These are phyloP conservation scores for Ernsta delagoae DNA, from an alignment of 2,888 invertebrate genomes.

Conservation along the genomic window DNA sequence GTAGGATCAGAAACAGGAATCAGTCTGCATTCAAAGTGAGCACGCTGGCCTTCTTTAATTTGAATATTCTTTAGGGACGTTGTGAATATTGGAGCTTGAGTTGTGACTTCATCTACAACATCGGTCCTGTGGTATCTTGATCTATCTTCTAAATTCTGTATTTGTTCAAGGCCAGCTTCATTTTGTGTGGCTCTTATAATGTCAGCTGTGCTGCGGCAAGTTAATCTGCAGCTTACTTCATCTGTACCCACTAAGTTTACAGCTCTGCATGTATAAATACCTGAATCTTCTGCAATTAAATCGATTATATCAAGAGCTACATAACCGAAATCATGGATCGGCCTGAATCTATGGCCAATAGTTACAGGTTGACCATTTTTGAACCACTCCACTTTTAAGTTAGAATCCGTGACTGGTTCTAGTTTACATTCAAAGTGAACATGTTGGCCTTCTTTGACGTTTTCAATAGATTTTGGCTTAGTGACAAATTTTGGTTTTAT, in stretches of 20 bases:
- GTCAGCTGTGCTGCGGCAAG: slow-evolving; percentile 91
- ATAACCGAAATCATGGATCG: slow-evolving; percentile 99
- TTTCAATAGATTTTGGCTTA: slow-evolving; percentile 93
- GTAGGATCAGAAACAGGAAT: slow-evolving; percentile 97
- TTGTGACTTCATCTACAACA: slow-evolving; percentile 92
- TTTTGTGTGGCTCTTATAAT: slow-evolving; percentile 94
- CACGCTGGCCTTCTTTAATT: slow-evolving; percentile 96
- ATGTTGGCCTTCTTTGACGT: slow-evolving; percentile 94
- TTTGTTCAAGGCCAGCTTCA: slow-evolving; percentile 94
- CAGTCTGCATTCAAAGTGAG: slow-evolving; percentile 96
- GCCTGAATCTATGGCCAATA: slow-evolving; percentile 97
- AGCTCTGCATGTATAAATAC: slow-evolving; percentile 96
- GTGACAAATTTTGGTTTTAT: slow-evolving; percentile 94
- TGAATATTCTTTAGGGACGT: slow-evolving; percentile 96
- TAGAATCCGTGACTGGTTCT: slow-evolving; percentile 98
- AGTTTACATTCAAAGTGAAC: slow-evolving; percentile 99
- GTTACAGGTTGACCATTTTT: slow-evolving; percentile 97
- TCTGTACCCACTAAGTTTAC: slow-evolving; percentile 95
- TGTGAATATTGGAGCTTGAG: slow-evolving; percentile 96
- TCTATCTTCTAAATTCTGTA: slow-evolving; percentile 94
- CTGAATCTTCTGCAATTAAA: slow-evolving; percentile 97
- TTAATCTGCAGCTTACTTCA: slow-evolving; percentile 90
- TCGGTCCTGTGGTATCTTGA: slow-evolving; percentile 91
- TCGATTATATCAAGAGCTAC: slow-evolving; percentile 98
- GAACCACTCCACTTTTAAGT: slow-evolving; percentile 98